These are phyloP conservation scores for Sycobia sp. DNA, from an alignment of 1,140 invertebrate genomes.

Conservation along the genomic window DNA sequence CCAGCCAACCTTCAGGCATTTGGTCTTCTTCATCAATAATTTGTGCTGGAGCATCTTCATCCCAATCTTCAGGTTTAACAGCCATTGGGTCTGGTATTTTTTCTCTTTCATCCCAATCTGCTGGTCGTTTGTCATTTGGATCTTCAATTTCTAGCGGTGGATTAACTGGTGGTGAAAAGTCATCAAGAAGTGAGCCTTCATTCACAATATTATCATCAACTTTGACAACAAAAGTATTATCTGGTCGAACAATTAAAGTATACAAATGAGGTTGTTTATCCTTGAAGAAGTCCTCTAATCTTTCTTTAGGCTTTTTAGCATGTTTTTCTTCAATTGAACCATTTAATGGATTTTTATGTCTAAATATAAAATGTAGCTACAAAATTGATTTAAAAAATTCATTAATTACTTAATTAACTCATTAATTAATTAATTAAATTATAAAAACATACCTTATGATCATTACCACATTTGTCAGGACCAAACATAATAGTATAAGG, in stretches of 20 bases:
- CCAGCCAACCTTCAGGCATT: conserved; percentile 93
- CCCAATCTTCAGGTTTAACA: conserved; percentile 91
- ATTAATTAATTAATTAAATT: neutral
- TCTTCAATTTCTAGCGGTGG: conserved; percentile 96
- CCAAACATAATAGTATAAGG: conserved; percentile 99
- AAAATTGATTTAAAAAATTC: conserved; percentile 40
- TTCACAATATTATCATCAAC: conserved; percentile 82
- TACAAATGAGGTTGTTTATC: conserved; percentile 96
- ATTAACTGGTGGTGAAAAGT: conserved; percentile 92
- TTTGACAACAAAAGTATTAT: conserved; percentile 79
- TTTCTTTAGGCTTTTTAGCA: conserved; percentile 85
- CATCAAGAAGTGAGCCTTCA: conserved; percentile 84
- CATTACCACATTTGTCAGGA: conserved; percentile 97
- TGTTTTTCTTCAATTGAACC: conserved; percentile 89
- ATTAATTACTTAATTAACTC: conserved; percentile 32
- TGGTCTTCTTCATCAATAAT: conserved; percentile 86
- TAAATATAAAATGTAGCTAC: conserved; percentile 95
- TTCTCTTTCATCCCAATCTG: conserved; percentile 96
- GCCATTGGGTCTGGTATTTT: conserved; percentile 91
- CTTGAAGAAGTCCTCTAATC: conserved; percentile 87
- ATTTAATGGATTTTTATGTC: conserved; percentile 93
- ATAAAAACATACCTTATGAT: conserved; percentile 74
- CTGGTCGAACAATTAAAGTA: conserved; percentile 85
- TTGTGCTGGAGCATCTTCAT: conserved; percentile 89
- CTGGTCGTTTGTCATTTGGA: conserved; percentile 86